Evolutionary conservation across 2,888 invertebrate genomes (phyloP).

Genomic region (Spodoptera littoralis): DNA sequence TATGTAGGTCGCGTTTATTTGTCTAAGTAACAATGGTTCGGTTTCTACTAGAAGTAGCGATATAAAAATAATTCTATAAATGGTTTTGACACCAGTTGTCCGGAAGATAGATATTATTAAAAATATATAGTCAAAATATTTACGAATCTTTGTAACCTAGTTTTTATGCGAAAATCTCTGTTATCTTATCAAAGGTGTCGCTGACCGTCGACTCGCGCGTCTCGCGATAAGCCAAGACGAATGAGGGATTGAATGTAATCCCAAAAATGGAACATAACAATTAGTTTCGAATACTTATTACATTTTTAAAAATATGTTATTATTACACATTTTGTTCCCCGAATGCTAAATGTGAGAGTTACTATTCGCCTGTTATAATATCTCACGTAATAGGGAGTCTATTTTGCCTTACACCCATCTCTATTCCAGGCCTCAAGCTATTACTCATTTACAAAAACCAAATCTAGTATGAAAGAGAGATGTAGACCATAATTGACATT

Average conservation of each 20-base stretch:
- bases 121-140: constrained; percentile 1
- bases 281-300: not conserved
- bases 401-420: too few relatives aligned
- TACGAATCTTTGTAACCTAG: constrained; percentile 25
- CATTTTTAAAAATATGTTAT: too few relatives aligned
- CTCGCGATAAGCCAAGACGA: constrained; percentile 4
- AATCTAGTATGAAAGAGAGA: too few relatives aligned
- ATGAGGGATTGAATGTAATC: constrained; percentile 12
- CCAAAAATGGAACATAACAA: not conserved
- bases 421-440: too few relatives aligned
- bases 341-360: too few relatives aligned
- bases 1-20: constrained; percentile 21
- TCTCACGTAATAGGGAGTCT: too few relatives aligned
- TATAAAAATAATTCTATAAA: too few relatives aligned
- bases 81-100: too few relatives aligned
- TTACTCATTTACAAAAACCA: too few relatives aligned
- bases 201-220: constrained; percentile 19
- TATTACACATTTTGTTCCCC: too few relatives aligned
- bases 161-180: constrained; percentile 36
- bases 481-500: too few relatives aligned
- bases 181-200: constrained; percentile 46
- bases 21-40: not conserved
- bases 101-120: not conserved
- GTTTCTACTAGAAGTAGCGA: not conserved
- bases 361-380: too few relatives aligned